phyloP scores from a whole-genome alignment of 2,888 invertebrate species.

The Melipona beecheii region DNA sequence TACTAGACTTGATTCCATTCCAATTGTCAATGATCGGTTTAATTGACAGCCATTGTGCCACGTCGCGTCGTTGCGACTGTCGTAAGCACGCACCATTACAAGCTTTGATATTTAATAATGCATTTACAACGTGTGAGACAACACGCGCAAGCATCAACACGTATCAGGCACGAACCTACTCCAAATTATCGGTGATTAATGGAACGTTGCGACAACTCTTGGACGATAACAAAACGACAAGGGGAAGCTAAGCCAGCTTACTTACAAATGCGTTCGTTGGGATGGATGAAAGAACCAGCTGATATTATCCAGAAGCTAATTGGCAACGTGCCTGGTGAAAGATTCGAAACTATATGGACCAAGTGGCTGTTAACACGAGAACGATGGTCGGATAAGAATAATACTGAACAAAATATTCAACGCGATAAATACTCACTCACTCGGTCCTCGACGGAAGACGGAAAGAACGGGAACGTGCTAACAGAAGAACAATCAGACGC shows the following conservation, averaged over 20 bases:
- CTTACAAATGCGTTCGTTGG: not conserved
- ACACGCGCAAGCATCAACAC: conserved; percentile 17
- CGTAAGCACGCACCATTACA: conserved; percentile 32
- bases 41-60: conserved; percentile 31
- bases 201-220: conserved; percentile 29
- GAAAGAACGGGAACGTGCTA: not conserved
- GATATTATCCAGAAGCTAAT: not conserved
- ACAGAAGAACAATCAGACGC: not conserved
- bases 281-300: not conserved
- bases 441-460: not conserved
- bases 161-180: conserved; percentile 22
- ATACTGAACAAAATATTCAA: not conserved
- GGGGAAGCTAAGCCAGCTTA: not conserved
- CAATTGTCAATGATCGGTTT: not conserved
- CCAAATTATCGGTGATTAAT: conserved; percentile 58
- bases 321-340: not conserved
- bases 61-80: conserved; percentile 18
- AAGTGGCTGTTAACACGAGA: not conserved
- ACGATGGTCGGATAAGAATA: not conserved
- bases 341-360: too few relatives aligned
- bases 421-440: not conserved
- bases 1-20: too few relatives aligned
- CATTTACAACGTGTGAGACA: not conserved
- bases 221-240: conserved; percentile 33
- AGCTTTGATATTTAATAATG: conserved; percentile 48